Percentiles rank a stretch among this genome's conserved stretches.
These are phyloP conservation scores for Dicyrtomina minuta DNA, from an alignment of 2,888 invertebrate species.

Conservation along the genomic window DNA sequence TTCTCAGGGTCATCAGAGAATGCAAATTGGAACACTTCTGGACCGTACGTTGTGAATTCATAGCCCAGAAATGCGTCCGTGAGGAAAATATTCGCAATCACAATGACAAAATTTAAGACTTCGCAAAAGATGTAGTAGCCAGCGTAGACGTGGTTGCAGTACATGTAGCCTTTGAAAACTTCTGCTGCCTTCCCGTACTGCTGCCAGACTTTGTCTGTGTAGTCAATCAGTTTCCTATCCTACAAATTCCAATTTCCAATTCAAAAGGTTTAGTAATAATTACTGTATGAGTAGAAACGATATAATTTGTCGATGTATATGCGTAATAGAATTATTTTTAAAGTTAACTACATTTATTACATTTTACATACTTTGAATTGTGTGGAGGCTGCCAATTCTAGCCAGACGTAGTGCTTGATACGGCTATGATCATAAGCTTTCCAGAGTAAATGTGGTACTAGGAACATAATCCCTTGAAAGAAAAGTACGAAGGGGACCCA, in stretches of 20 bases:
- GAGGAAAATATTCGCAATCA: conserved; percentile 55
- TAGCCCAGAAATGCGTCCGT: conserved; percentile 54
- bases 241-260: too few relatives aligned
- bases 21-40: conserved; percentile 53
- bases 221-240: conserved; percentile 23
- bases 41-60: conserved; percentile 54
- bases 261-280: too few relatives aligned
- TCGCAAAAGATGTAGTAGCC: conserved; percentile 52
- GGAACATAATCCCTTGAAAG: conserved; percentile 55
- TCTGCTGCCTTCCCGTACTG: conserved; percentile 39
- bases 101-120: conserved; percentile 54
- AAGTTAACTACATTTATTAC: conserved; percentile 5
- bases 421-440: conserved; percentile 54
- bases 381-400: conserved; percentile 31
- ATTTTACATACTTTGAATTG: conserved; percentile 23
- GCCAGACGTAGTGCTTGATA: conserved; percentile 48
- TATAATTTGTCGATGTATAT: background rate
- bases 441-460: conserved; percentile 55
- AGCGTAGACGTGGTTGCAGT: conserved; percentile 47
- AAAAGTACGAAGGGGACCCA: conserved; percentile 57
- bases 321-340: background rate
- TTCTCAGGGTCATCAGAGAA: conserved; percentile 52
- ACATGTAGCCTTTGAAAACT: conserved; percentile 44
- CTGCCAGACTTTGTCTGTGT: conserved; percentile 32
- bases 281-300: too few relatives aligned